Base-by-base conservation (phyloP, 2,113 vertebrate genomes). In the Oncorhynchus tshawytscha region DNA sequence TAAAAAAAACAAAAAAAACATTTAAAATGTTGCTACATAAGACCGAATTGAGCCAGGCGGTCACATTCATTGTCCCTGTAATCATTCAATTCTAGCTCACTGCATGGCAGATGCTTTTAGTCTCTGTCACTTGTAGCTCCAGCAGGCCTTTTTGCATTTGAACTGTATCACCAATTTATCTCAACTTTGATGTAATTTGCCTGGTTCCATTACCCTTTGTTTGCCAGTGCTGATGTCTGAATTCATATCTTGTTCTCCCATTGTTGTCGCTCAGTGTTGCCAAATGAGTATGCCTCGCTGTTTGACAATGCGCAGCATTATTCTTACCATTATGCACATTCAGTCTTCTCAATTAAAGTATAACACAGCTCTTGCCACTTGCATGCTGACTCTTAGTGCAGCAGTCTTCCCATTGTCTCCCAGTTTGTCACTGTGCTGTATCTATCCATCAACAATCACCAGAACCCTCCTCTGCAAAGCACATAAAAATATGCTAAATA, bases 131-230 rank as follows among this genome's bases (percentile, higher is more conserved):
- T 70, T 39, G 6, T 24, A 13, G 20, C 67, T 49, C 70, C 67
- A 16, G 6, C 29, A 34, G 29, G 25, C 67, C 29, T 68, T 67
- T 84, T 59, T 85, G 74, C 83, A 84, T 89, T 86, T 83, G 74
- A 79, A 85, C 84, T 59, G 77, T 64, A 31, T 29, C 75, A 71
- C 60, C 79, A 82, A 78, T 86, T 88, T 88, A 84, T 90, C 83
- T 86, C 76, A 0, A 70, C 76, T 82, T 87, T 92, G 86, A 83
- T 85, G 81, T 5, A 20, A 66, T 84, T 83, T 54, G 45, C 59
- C 86, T 54, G 83, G 86, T 89, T 90, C 86, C 86, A 88, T 91
- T 92, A 75, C 77, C 77, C 81, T 84, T 91, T 92, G 85, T 90
- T 86, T 85, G 86, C 85, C 79, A 69, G 70, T 87, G 88, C 76